phyloP scores from a whole-genome alignment of 2,888 invertebrate genomes.

The Lamproptera curius region DNA sequence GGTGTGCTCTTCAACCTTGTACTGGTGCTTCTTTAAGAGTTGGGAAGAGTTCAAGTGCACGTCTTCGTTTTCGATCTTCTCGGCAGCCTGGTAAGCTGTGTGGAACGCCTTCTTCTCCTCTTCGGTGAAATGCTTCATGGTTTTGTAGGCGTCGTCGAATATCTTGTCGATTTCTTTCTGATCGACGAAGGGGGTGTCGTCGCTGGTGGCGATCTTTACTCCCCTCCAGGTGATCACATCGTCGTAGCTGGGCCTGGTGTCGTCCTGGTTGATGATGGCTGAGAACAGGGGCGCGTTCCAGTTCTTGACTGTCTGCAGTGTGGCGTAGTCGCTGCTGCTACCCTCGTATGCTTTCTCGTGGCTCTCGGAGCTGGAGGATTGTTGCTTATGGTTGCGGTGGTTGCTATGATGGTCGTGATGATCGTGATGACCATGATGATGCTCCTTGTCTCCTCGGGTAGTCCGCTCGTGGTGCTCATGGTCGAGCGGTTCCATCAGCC shows the following conservation, averaged over 20 bases:
- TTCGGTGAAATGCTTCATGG: slow-evolving; percentile 46
- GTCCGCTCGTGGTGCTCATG: slow-evolving; percentile 31
- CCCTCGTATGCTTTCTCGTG: slow-evolving; percentile 28
- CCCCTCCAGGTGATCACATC: slow-evolving; percentile 46
- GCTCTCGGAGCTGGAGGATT: slow-evolving; percentile 30
- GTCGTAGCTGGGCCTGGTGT: slow-evolving; percentile 32
- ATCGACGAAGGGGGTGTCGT: slow-evolving; percentile 33
- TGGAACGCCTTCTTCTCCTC: slow-evolving; percentile 51
- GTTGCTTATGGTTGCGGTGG: slow-evolving; percentile 13
- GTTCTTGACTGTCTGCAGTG: slow-evolving; percentile 27
- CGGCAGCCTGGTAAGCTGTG: slow-evolving; percentile 35
- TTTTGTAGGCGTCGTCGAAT: slow-evolving; percentile 50
- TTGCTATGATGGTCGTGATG: slow-evolving; percentile 29
- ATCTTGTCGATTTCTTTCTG: slow-evolving; percentile 49
- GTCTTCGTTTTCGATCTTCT: slow-evolving; percentile 37
- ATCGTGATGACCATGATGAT: slow-evolving; percentile 24
- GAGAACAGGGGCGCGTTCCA: slow-evolving; percentile 36
- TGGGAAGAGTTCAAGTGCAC: slow-evolving; percentile 46
- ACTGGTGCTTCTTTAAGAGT: slow-evolving; percentile 52
- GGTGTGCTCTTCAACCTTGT: slow-evolving; percentile 55
- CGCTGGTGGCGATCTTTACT: slow-evolving; percentile 38
- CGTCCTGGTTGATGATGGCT: slow-evolving; percentile 30
- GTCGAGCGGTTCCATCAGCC: slow-evolving; percentile 39
- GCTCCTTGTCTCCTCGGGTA: slow-evolving; percentile 5
- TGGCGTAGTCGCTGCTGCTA: slow-evolving; percentile 25